Evolutionary conservation across 2,113 vertebrate genomes (phyloP), one percentile per base, ranked within the genome.

Genomic region (Regulus satrapa): DNA sequence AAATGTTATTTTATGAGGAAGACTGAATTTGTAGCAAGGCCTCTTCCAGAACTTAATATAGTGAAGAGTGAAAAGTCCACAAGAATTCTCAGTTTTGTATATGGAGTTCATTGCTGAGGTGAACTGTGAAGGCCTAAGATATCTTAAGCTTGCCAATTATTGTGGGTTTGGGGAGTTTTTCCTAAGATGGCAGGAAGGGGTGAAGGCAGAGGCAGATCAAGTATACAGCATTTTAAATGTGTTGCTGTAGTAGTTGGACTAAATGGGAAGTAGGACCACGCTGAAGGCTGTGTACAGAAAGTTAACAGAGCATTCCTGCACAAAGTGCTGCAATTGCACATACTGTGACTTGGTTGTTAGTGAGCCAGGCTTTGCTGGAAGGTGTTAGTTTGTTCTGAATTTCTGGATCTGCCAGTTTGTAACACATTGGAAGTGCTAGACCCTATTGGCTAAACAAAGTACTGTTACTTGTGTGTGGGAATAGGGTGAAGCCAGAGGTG

Each of bases 101-200:
- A 10, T 9, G 34, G 56, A 79, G 36, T 24, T 75, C 1, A 3
- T 51, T 12, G 10, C 34, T 63, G 40, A 46, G 48, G 9, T 76
- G 36, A 92, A 14, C 16, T 41, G 31, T 45, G 32, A 21, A 73
- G 26, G 54, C 58, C 36, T 43, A 51, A 84, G 48, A 67, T 76
- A 56, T 34, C 38, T 31, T 45, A 46, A 46, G 6, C 17, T 46
- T 43, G 21, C 18, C 14, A 32, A 0, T 51, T 64, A 59, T 18
- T 89, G 13, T 45, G 41, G 12, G 5, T 3, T 31, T 81, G 3
- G 14, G 9, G 8, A 0, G 0, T 8, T 52, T 26, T 12, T 52
- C 38, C 45, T 80, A 40, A 41, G 49, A 69, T 84, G 31, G 15
- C 45, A 69, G 28, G 28, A 87, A 82, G 12, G n/a, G 18, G 8